phyloP scores from a whole-genome alignment of 2,113 vertebrate species.

The Menidia beryllina region DNA sequence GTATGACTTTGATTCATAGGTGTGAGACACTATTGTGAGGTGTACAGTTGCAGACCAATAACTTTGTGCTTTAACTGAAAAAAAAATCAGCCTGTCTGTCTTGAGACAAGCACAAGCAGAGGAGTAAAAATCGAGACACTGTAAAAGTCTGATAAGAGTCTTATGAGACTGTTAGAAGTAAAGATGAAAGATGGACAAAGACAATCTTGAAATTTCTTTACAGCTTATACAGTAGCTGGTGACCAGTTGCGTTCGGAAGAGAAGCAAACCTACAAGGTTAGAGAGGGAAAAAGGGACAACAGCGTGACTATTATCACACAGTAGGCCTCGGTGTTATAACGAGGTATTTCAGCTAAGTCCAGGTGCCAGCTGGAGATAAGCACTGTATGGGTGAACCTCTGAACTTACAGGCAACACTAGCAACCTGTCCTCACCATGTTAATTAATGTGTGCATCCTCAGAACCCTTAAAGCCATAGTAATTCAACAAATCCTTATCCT shows the following conservation, averaged over 20 bases:
- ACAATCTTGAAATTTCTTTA: conserved; percentile 30
- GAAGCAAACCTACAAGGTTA: conserved; percentile 53
- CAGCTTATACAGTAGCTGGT: conserved; percentile 36
- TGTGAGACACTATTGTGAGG: conserved; percentile 2
- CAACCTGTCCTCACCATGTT: conserved; percentile 50
- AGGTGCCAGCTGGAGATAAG: conserved; percentile 81
- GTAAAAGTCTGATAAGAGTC: conserved; percentile 12
- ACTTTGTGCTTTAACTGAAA: conserved; percentile 7
- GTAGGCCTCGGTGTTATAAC: conserved; percentile 75
- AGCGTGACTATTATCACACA: conserved; percentile 72
- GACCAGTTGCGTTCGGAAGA: conserved; percentile 36
- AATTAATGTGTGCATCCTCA: conserved; percentile 62
- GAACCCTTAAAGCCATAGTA: conserved; percentile 30
- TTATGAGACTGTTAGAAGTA: conserved; percentile 42
- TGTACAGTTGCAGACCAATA: background rate
- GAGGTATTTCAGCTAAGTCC: conserved; percentile 74
- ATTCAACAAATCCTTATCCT: conserved; percentile 39
- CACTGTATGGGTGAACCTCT: conserved; percentile 68
- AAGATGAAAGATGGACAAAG: conserved; percentile 18
- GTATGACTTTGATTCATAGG: conserved; percentile 22
- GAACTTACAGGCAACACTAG: conserved; percentile 65
- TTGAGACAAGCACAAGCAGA: conserved; percentile 16
- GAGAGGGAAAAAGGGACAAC: conserved; percentile 74
- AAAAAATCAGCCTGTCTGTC: conserved; percentile 26
- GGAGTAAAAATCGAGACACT: background rate